A percentile compares a stretch with the other conserved stretches of the same genome.
These are phyloP conservation scores for Hemibagrus guttatus DNA, from an alignment of 2,797 vertebrate genomes.

Conservation along the genomic window DNA sequence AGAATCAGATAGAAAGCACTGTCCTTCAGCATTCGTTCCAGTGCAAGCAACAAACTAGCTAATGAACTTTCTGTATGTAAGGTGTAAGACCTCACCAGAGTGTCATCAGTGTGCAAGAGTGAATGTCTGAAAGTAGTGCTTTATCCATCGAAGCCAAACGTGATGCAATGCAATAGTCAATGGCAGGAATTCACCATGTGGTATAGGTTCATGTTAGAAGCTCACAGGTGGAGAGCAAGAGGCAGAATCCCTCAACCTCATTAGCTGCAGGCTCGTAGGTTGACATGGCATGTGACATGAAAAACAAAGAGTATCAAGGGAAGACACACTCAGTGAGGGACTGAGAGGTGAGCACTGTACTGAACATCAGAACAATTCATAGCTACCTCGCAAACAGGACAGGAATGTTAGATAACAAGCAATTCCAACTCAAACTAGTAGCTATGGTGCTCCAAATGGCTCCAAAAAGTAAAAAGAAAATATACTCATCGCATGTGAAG, in stretches of 20 bases:
- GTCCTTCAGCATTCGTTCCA: background rate
- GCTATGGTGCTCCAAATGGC: background rate
- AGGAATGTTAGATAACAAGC: constrained; percentile 1
- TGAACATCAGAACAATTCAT: background rate
- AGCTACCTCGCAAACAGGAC: background rate
- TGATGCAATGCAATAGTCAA: constrained; percentile 7
- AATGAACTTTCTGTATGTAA: background rate
- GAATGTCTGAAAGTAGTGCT: background rate
- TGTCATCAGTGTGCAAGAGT: constrained; percentile 11
- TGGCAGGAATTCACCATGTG: background rate
- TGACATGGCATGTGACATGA: background rate
- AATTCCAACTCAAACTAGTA: background rate
- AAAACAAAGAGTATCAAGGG: background rate
- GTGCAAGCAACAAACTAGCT: background rate
- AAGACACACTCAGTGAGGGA: background rate
- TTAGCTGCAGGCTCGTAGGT: background rate
- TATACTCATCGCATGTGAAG: background rate
- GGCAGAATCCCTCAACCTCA: background rate
- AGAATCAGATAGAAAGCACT: background rate
- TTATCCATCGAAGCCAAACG: background rate
- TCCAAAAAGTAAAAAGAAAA: background rate
- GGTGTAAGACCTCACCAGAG: background rate
- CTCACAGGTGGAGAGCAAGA: background rate
- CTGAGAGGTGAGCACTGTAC: background rate
- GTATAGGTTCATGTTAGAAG: background rate